Conservation (phyloP, 2,888 invertebrate species). For the Archaeoteleia sp. region DNA sequence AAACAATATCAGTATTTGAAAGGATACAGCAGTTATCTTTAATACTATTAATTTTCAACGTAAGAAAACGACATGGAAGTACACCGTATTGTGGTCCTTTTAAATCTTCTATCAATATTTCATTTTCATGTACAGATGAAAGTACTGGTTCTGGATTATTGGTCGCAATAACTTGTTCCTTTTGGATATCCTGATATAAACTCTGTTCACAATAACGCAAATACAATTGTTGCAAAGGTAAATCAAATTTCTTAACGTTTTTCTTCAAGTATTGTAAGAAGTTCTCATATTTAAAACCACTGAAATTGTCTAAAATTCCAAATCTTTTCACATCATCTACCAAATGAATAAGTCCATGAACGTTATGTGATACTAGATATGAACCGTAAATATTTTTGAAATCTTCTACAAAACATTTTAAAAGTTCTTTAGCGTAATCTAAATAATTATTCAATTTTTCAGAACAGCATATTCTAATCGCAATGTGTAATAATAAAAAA, state of each 20-base stretch:
- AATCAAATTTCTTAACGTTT: slow-evolving; percentile 6
- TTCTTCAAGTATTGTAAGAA: slow-evolving; percentile 14
- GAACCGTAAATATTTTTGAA: too few species aligned
- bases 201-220: slow-evolving; percentile 1
- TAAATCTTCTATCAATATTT: neutral
- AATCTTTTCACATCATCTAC: slow-evolving; percentile 12
- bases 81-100: neutral
- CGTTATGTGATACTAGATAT: slow-evolving; percentile 22
- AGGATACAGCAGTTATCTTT: neutral
- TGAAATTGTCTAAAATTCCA: slow-evolving; percentile 9
- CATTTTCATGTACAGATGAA: neutral
- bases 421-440: slow-evolving; percentile 10
- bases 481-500: slow-evolving; percentile 11
- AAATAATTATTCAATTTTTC: neutral
- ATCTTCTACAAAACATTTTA: slow-evolving; percentile 15
- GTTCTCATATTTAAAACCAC: slow-evolving; percentile 18
- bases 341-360: slow-evolving; percentile 17
- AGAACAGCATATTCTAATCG: slow-evolving; percentile 6
- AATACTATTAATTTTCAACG: neutral
- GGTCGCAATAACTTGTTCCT: neutral
- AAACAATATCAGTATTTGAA: neutral
- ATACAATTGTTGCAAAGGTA: slow-evolving; percentile 18
- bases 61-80: neutral
- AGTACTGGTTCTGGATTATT: neutral
- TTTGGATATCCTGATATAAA: neutral